A percentile compares a stretch with the other conserved stretches of the same genome.
phyloP scores from a whole-genome alignment of 1,140 invertebrate genomes.

The Pseudoatta argentina region DNA sequence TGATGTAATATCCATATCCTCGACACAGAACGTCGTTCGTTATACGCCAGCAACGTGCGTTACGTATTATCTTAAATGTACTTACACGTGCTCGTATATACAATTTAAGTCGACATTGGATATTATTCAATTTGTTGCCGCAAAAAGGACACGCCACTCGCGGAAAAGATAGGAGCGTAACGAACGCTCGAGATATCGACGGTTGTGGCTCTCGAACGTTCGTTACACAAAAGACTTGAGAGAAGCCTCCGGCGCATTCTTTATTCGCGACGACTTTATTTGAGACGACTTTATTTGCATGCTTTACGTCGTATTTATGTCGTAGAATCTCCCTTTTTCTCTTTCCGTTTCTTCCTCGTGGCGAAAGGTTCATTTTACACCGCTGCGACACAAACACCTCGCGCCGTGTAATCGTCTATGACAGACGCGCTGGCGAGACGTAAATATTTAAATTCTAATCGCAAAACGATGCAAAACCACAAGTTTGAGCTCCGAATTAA shows the following conservation, averaged over 20 bases:
- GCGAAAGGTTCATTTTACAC: constrained; percentile 25
- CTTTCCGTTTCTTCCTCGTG: neutral
- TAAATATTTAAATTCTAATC: constrained; percentile 56
- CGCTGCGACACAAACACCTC: too few species aligned
- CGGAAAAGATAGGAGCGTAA: constrained; percentile 1
- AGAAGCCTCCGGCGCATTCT: neutral
- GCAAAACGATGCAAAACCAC: constrained; percentile 12
- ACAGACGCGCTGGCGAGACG: neutral
- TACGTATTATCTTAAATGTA: neutral
- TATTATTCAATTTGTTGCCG: constrained; percentile 29
- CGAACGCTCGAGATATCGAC: neutral
- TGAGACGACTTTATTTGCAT: constrained; percentile 23
- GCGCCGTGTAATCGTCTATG: neutral
- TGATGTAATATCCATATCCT: constrained; percentile 8
- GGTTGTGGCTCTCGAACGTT: constrained; percentile 7
- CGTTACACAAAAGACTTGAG: constrained; percentile 2
- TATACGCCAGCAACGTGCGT: neutral
- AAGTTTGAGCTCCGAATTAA: constrained; percentile 19
- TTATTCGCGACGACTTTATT: constrained; percentile 25
- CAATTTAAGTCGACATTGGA: neutral
- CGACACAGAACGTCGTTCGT: neutral
- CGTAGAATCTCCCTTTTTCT: neutral
- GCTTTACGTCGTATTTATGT: constrained; percentile 26
- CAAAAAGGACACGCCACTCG: neutral
- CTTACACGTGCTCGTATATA: neutral